Conservation (phyloP, 2,888 invertebrate genomes). For the Tiliacea citrago region DNA sequence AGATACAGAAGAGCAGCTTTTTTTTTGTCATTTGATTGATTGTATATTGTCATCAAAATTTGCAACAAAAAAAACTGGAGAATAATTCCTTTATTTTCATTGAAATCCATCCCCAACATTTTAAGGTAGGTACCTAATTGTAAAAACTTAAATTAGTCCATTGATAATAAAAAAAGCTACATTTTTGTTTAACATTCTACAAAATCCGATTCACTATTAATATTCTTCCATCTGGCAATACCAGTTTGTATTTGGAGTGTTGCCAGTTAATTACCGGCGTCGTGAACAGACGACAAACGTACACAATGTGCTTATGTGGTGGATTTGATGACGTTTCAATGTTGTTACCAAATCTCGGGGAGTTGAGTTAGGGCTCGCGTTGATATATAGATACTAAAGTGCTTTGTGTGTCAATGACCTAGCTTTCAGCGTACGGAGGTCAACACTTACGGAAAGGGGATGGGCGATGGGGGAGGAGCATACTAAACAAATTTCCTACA, state of each 20-base stretch:
- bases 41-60: no score
- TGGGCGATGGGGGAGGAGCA: no score
- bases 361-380: conserved; percentile 4
- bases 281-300: conserved; percentile 46
- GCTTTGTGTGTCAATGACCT: conserved; percentile 20
- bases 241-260: conserved; percentile 55
- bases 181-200: neutral
- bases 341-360: conserved; percentile 39
- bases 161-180: neutral
- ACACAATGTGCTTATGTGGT: conserved; percentile 32
- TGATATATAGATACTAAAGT: conserved; percentile 22
- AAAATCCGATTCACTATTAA: conserved; percentile 1
- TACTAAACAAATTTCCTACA: neutral
- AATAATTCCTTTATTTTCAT: neutral
- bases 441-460: neutral
- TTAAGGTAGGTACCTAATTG: neutral
- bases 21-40: no score
- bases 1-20: no score
- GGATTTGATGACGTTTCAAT: conserved; percentile 49
- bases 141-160: neutral
- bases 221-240: conserved; percentile 47
- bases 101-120: neutral
- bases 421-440: neutral
- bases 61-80: no score
- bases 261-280: conserved; percentile 62